Percentiles rank a stretch among this genome's conserved stretches.
phyloP scores from a whole-genome alignment of 2,888 invertebrate genomes.

The Heliconius ethilla region DNA sequence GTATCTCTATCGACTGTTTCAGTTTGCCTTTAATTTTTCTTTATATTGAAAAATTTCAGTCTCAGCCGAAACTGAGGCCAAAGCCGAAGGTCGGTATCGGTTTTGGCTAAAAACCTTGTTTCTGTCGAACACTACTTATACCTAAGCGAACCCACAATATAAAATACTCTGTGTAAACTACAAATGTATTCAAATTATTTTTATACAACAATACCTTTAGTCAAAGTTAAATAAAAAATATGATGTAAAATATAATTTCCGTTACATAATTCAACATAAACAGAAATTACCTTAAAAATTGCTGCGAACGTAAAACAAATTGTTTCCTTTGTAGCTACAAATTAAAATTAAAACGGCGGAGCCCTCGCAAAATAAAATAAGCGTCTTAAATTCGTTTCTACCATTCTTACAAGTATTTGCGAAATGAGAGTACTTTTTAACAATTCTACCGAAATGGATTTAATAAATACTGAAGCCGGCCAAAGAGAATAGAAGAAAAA shows the following conservation, averaged over 20 bases:
- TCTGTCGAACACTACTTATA: not conserved
- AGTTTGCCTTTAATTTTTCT: too few species aligned
- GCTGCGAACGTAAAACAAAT: constrained; percentile 25
- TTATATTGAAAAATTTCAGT: too few species aligned
- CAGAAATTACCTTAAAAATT: constrained; percentile 22
- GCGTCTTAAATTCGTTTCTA: constrained; percentile 38
- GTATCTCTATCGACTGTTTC: too few species aligned
- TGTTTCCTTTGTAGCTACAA: constrained; percentile 39
- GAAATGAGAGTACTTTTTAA: constrained; percentile 62
- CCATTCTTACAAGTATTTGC: constrained; percentile 39
- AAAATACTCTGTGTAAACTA: not conserved
- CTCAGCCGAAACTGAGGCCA: too few species aligned
- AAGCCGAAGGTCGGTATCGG: too few species aligned
- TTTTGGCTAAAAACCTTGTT: too few species aligned
- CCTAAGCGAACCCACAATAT: not conserved
- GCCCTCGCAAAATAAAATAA: constrained; percentile 41
- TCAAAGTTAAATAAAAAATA: not conserved
- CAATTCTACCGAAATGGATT: constrained; percentile 74
- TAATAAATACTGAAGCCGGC: constrained; percentile 79
- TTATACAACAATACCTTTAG: not conserved
- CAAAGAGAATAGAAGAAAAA: constrained; percentile 80
- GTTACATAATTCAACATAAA: constrained; percentile 10
- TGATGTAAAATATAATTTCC: constrained; percentile 4
- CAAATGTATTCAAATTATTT: not conserved
- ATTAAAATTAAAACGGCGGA: constrained; percentile 38